These are phyloP conservation scores for Mustela nigripes DNA, from an alignment of 2,113 vertebrate genomes.

Conservation along the genomic window DNA sequence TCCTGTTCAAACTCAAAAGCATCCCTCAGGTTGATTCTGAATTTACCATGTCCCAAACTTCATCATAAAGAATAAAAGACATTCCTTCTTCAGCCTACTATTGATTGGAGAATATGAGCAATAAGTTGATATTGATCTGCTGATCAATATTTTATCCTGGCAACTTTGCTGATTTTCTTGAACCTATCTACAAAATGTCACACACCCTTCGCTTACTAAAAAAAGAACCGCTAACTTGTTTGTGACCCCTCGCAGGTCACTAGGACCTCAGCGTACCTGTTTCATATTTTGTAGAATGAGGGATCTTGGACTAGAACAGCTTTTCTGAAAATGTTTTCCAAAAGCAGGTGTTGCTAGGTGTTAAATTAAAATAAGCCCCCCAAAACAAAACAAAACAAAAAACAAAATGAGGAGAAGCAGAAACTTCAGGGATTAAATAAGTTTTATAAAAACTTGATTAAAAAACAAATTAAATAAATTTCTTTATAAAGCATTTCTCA, in stretches of 20 bases:
- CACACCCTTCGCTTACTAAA: background rate
- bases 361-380: background rate
- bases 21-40: background rate
- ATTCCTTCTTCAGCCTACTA: background rate
- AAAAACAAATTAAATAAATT: background rate
- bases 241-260: background rate
- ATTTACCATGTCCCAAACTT: background rate
- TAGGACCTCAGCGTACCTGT: background rate
- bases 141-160: background rate
- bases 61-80: background rate
- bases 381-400: background rate
- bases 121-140: background rate
- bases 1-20: constrained; percentile 25
- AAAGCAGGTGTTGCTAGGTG: background rate
- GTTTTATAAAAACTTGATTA: background rate
- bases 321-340: constrained; percentile 22
- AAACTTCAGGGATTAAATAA: background rate
- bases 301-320: background rate
- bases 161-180: constrained; percentile 8
- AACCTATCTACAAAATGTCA: background rate
- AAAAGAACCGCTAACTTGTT: background rate
- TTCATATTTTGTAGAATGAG: constrained; percentile 38
- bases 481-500: background rate
- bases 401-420: background rate
- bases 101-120: background rate